Conservation (phyloP, 2,113 vertebrate genomes). For the Odocoileus virginianus region DNA sequence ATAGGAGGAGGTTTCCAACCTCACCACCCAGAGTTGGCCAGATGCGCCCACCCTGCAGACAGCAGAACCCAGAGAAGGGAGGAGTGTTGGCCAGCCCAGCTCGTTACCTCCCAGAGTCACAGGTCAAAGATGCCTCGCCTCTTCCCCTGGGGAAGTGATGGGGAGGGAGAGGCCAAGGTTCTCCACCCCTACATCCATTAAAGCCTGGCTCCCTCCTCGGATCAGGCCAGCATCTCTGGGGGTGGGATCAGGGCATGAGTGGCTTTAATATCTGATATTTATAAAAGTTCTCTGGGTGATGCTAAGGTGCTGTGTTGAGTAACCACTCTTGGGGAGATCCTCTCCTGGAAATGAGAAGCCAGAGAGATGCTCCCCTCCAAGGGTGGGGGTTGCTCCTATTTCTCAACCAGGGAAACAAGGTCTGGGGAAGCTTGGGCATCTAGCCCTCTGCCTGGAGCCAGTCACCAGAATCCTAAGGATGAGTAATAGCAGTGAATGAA, state of each 20-base stretch:
- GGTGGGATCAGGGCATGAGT: neutral
- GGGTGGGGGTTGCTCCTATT: neutral
- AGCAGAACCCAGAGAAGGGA: neutral
- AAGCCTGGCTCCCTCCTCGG: neutral
- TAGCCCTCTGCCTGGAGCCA: neutral
- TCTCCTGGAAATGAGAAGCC: neutral
- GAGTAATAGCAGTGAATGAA: neutral
- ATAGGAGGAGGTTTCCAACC: neutral
- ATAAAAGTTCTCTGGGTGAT: neutral
- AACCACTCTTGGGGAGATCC: neutral
- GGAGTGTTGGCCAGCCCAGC: neutral
- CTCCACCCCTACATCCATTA: rapidly evolving
- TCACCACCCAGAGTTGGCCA: neutral
- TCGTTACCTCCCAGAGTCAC: neutral
- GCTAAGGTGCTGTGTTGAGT: neutral
- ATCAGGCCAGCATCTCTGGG: neutral
- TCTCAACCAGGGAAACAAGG: neutral
- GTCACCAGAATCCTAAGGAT: neutral
- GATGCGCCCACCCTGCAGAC: neutral
- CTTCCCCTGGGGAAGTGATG: neutral
- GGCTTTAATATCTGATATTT: neutral
- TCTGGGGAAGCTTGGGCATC: neutral
- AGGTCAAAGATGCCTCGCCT: neutral
- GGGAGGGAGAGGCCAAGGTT: neutral
- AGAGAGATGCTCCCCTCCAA: neutral